Percentiles rank a stretch among this genome's conserved stretches.
phyloP scores from a whole-genome alignment of 1,140 invertebrate genomes.

The Drosophila azteca region DNA sequence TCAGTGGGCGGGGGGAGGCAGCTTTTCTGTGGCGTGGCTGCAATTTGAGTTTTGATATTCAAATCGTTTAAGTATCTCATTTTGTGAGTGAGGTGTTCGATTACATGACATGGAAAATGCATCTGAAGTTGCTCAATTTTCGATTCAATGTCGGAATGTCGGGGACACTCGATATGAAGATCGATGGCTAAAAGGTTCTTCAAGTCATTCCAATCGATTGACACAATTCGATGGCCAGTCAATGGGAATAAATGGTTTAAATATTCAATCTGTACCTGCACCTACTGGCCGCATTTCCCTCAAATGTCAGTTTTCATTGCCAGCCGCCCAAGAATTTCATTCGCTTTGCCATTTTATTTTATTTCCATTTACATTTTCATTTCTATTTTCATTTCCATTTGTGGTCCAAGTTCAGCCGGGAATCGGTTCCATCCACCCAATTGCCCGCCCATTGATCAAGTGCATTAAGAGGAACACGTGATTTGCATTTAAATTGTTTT shows the following conservation, averaged over 20 bases:
- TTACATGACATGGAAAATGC: slow-evolving; percentile 69
- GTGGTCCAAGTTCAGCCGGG: slow-evolving; percentile 60
- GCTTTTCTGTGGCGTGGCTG: slow-evolving; percentile 15
- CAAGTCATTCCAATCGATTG: slow-evolving; percentile 7
- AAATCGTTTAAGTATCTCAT: slow-evolving; percentile 46
- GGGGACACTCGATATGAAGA: slow-evolving; percentile 29
- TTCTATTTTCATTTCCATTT: slow-evolving; percentile 48
- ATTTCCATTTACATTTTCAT: slow-evolving; percentile 25
- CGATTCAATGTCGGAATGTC: slow-evolving; percentile 41
- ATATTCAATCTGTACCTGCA: slow-evolving; percentile 5
- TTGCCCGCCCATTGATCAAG: slow-evolving; percentile 38
- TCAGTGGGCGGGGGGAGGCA: neutral
- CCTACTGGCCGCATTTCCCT: slow-evolving; percentile 42
- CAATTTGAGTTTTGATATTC: slow-evolving; percentile 29
- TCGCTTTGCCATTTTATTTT: neutral
- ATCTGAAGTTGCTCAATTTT: slow-evolving; percentile 43
- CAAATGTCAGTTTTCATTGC: slow-evolving; percentile 61
- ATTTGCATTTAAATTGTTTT: slow-evolving; percentile 67
- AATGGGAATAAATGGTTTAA: slow-evolving; percentile 7
- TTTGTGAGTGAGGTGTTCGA: slow-evolving; percentile 64
- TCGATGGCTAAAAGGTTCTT: slow-evolving; percentile 17
- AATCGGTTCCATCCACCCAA: slow-evolving; percentile 10
- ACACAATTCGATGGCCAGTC: neutral
- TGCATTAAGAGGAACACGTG: slow-evolving; percentile 66
- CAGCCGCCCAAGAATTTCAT: neutral